Percentiles rank a stretch among this genome's conserved stretches.
Evolutionary conservation across 2,797 vertebrate species (phyloP).

Genomic region (Brachyrhaphis roseni): DNA sequence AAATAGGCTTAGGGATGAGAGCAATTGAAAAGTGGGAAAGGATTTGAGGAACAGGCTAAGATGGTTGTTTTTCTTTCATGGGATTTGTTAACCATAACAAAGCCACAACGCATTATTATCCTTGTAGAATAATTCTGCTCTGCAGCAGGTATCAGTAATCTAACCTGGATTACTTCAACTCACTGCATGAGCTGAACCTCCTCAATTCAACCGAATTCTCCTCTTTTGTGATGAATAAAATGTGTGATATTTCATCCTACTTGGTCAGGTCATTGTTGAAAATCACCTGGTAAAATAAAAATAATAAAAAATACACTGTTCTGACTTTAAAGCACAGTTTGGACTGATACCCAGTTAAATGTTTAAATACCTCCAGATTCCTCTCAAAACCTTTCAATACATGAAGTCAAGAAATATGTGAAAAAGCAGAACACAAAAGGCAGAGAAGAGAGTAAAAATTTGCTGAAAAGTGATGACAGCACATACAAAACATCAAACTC

Average conservation of each 20-base stretch:
- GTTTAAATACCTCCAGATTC: not conserved
- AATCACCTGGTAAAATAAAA: not conserved
- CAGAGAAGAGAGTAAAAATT: not conserved
- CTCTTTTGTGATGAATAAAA: not conserved
- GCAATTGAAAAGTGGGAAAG: slow-evolving; percentile 11
- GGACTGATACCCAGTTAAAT: not conserved
- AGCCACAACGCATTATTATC: not conserved
- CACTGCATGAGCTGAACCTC: not conserved
- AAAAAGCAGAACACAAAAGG: not conserved
- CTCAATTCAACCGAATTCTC: not conserved
- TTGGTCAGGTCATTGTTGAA: not conserved
- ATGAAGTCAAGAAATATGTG: not conserved
- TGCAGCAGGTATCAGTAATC: not conserved
- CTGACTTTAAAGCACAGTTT: slow-evolving; percentile 1
- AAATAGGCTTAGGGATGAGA: slow-evolving; percentile 10
- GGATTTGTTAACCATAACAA: slow-evolving; percentile 12
- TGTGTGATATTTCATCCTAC: not conserved
- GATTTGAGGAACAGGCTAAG: slow-evolving; percentile 15
- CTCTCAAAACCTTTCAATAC: not conserved
- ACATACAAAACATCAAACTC: not conserved
- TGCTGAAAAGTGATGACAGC: not conserved
- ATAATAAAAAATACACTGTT: not conserved
- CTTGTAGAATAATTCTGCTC: slow-evolving; percentile 5
- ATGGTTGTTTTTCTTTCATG: slow-evolving; percentile 2
- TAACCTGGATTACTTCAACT: slow-evolving; percentile 1